Evolutionary conservation across 2,888 invertebrate genomes (phyloP), one percentile per base, ranked within the genome.

Genomic region (Archaeoteleia sp.): DNA sequence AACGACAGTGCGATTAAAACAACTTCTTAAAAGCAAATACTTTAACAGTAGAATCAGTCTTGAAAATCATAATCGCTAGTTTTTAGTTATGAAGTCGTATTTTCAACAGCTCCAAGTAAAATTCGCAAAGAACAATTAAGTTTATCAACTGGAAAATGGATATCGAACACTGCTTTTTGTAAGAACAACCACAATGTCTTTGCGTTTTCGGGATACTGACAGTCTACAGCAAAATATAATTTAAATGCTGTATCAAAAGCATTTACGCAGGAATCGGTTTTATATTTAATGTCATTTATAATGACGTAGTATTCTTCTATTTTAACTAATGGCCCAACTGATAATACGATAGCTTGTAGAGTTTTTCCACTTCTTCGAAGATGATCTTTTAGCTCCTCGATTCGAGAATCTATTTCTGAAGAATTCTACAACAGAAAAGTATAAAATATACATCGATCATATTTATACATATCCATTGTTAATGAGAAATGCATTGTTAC

Each of bases 271-370:
- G 29, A 34, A 6, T 40, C 10, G 3, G 13, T 37, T 39, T 54
- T 45, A 17, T 62, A 62, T 4, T 15, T 40, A 2, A 40, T n/a
- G 8, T 34, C 14, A 25, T 62, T 29, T 1, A 54, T 20, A 13
- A 48, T 30, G 4, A 62, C 48, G 10, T 39, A 53, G 12, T 32
- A 62, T 10, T 54, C 40, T 20, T 62, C 62, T 2, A 46, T 45
- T 6, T 54, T 34, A 0, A 10, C 25, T 3, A 48, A 0, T 13
- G 34, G 42, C 8, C 49, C 60, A 20, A 60, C 43, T 17, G 37
- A 15, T 5, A 60, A 10, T 0, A 60, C 43, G 1, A 43, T 10
- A 1, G 37, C 15, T 35, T 60, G 60, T 3, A 60, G 12, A 12
- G 49, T 60, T 49, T 42, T 60, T 2, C 9, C 15, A 1, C 10